Evolutionary conservation across 2,113 vertebrate species (phyloP).

Genomic region (Channa argus): DNA sequence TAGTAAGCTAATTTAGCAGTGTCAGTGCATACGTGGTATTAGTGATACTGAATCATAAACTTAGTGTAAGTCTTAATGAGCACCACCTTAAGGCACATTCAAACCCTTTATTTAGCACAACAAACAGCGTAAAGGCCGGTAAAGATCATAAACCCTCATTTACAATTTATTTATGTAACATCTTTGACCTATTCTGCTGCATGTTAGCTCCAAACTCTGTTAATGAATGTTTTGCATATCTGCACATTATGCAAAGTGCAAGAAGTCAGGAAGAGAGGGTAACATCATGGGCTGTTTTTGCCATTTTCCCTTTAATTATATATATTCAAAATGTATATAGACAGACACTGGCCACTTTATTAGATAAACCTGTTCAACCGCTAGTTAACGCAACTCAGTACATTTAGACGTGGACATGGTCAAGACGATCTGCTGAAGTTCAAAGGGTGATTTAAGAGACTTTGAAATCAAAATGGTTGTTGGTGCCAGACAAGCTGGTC

Average conservation of each 20-base stretch:
- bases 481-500: too few relatives aligned
- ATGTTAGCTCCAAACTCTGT: not conserved
- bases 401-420: too few relatives aligned
- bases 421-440: too few relatives aligned
- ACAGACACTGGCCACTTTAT: too few relatives aligned
- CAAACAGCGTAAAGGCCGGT: slow-evolving; percentile 18
- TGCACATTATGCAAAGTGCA: not conserved
- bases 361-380: too few relatives aligned
- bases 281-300: not conserved
- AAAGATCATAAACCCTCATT: not conserved
- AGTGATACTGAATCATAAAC: slow-evolving; percentile 43
- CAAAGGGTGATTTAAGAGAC: too few relatives aligned
- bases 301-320: not conserved
- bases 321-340: too few relatives aligned
- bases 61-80: slow-evolving; percentile 27
- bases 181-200: slow-evolving; percentile 10
- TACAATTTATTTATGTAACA: slow-evolving; percentile 9
- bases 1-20: slow-evolving; percentile 48
- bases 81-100: slow-evolving; percentile 13
- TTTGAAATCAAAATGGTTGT: too few relatives aligned
- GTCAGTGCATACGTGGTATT: slow-evolving; percentile 12
- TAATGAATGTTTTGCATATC: slow-evolving; percentile 8
- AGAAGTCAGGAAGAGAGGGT: not conserved
- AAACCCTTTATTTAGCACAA: not conserved
- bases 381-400: too few relatives aligned